Conservation (phyloP, 2,113 vertebrate genomes). For the Trematomus loennbergii region DNA sequence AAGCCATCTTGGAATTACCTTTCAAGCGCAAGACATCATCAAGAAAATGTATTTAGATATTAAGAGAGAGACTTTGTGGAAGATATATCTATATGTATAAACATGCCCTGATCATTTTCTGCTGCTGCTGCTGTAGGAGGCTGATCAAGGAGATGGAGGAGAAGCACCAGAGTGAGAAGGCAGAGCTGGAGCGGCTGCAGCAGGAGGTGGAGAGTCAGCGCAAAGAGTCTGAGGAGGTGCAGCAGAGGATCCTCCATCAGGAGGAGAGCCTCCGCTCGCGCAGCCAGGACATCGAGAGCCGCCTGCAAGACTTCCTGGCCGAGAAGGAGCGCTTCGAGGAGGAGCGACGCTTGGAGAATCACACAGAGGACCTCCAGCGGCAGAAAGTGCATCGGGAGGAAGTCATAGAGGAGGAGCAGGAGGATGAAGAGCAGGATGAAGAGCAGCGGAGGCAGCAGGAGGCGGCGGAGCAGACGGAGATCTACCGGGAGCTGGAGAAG, state of each 20-base stretch:
- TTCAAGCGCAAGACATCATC: no score
- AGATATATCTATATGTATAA: no score
- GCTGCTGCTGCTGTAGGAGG: constrained; percentile 80
- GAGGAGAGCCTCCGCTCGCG: constrained; percentile 92
- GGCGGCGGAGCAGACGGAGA: constrained; percentile 87
- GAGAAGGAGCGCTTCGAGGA: constrained; percentile 95
- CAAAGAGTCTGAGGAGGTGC: constrained; percentile 95
- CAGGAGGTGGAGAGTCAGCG: constrained; percentile 97
- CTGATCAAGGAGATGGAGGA: constrained; percentile 97
- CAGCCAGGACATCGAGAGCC: constrained; percentile 94
- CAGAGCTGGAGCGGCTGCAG: constrained; percentile 93
- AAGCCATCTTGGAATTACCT: no score
- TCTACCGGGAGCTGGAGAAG: constrained; percentile 90
- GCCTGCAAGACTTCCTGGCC: constrained; percentile 90
- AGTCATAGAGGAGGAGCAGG: constrained; percentile 79
- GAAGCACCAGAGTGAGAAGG: constrained; percentile 94
- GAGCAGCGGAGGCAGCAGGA: constrained; percentile 81
- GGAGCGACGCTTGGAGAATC: constrained; percentile 84
- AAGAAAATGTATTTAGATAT: no score
- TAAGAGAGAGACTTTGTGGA: no score
- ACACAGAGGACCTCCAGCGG: constrained; percentile 75
- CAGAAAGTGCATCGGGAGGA: constrained; percentile 83
- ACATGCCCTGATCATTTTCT: no score
- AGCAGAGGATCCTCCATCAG: constrained; percentile 88
- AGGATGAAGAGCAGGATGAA: constrained; percentile 55